Percentiles rank a stretch among this genome's conserved stretches.
phyloP scores from a whole-genome alignment of 1,140 invertebrate species.

The Melanaphis sacchari region DNA sequence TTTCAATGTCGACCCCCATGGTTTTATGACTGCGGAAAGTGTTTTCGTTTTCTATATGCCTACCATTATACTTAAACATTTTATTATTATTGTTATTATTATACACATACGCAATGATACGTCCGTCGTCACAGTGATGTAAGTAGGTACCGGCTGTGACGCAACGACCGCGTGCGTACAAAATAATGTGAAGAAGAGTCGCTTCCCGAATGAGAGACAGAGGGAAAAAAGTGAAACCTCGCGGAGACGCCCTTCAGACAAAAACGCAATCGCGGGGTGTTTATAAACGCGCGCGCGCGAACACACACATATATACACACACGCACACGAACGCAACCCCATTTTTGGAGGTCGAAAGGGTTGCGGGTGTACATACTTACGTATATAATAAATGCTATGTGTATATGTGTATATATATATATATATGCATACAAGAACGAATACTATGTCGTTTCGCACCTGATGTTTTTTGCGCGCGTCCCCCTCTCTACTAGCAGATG shows the following conservation, averaged over 20 bases:
- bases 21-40: conserved; percentile 49
- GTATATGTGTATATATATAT: not conserved
- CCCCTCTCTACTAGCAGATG: not conserved
- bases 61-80: not conserved
- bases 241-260: not conserved
- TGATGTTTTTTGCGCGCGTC: conserved; percentile 10
- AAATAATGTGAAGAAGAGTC: not conserved
- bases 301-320: not conserved
- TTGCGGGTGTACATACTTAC: not conserved
- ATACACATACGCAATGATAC: not conserved
- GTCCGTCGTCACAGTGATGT: not conserved
- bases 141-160: not conserved
- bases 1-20: conserved; percentile 53
- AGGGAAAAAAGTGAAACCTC: conserved; percentile 29
- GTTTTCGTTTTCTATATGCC: not conserved
- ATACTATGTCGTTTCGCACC: conserved; percentile 14
- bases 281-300: not conserved
- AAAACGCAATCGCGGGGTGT: not conserved
- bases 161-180: not conserved
- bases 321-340: not conserved
- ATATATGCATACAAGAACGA: not conserved
- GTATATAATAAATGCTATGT: not conserved
- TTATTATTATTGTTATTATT: conserved; percentile 6
- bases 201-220: not conserved
- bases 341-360: conserved; percentile 24